Percentiles rank a stretch among this genome's conserved stretches.
phyloP scores from a whole-genome alignment of 2,113 vertebrate species.

The Cephalopterus ornatus region DNA sequence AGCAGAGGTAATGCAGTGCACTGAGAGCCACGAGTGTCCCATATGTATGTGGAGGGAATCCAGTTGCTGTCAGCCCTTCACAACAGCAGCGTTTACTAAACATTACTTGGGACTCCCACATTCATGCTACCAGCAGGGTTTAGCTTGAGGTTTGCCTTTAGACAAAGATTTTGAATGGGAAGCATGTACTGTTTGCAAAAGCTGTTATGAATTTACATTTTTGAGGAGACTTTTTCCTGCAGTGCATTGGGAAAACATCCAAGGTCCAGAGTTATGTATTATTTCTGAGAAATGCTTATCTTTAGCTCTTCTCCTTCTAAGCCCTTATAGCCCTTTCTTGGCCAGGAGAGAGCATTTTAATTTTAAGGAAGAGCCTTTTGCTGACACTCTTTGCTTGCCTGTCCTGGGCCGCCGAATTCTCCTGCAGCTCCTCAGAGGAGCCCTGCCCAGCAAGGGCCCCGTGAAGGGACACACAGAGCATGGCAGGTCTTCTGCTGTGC shows the following conservation, averaged over 20 bases:
- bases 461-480: not conserved
- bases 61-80: not conserved
- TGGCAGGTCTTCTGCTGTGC: not conserved
- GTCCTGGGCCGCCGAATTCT: not conserved
- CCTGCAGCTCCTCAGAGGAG: not conserved
- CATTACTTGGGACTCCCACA: not conserved
- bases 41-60: not conserved
- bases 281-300: slow-evolving; percentile 21
- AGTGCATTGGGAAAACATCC: not conserved
- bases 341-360: not conserved
- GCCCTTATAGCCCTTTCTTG: not conserved
- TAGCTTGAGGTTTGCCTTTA: not conserved
- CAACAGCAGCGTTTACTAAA: not conserved
- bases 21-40: not conserved
- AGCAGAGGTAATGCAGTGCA: not conserved
- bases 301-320: slow-evolving; percentile 3
- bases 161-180: not conserved
- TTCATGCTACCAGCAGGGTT: not conserved
- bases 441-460: not conserved
- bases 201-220: slow-evolving; percentile 21
- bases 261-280: not conserved
- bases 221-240: not conserved
- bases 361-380: not conserved
- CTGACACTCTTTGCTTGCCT: not conserved
- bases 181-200: not conserved